Conservation (phyloP, 2,113 vertebrate species). For the Tragelaphus scriptus region DNA sequence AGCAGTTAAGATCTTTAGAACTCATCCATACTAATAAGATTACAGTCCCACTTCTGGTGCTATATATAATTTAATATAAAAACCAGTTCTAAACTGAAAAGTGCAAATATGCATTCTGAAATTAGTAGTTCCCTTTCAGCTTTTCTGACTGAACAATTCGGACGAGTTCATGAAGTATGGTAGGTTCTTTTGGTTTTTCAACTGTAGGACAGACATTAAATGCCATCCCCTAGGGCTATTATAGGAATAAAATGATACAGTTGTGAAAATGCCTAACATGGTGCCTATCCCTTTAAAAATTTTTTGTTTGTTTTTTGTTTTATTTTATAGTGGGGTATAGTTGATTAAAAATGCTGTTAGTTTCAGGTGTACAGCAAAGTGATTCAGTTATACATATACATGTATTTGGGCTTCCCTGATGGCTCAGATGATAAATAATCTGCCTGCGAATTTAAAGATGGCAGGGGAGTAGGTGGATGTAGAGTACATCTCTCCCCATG, state of each 20-base stretch:
- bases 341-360: background rate
- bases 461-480: background rate
- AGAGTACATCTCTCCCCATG: background rate
- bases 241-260: background rate
- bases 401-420: background rate
- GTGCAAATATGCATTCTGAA: background rate
- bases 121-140: background rate
- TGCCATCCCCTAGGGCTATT: background rate
- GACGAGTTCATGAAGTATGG: background rate
- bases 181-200: background rate
- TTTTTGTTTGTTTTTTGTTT: background rate
- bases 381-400: background rate
- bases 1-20: background rate
- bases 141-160: background rate
- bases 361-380: background rate
- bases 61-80: background rate
- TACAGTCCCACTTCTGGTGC: background rate
- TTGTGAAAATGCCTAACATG: background rate
- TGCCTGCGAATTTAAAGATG: background rate
- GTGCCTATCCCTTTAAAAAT: background rate
- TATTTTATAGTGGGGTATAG: background rate
- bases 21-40: background rate
- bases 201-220: background rate
- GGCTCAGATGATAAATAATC: background rate
- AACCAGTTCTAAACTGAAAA: background rate